Percentiles rank a stretch among this genome's conserved stretches.
Conservation (phyloP, 92 coral and sea anemone genomes). For the Actinostola sp. region DNA sequence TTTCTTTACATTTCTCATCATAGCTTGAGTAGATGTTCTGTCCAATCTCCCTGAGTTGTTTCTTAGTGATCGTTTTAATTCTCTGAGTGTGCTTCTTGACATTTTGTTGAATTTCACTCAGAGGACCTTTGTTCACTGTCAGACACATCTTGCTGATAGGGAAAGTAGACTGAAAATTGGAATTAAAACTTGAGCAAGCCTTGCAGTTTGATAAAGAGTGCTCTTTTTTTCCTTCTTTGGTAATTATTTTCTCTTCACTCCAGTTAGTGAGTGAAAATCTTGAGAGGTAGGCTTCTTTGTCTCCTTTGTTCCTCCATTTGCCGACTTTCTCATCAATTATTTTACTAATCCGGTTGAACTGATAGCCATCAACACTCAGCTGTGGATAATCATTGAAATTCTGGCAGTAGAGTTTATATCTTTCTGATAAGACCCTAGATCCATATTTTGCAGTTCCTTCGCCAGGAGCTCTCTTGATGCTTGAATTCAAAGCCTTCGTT, state of each 20-base stretch:
- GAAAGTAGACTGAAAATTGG: not conserved
- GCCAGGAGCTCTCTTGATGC: not conserved
- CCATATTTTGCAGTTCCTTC: constrained; percentile 29
- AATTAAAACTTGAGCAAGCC: constrained; percentile 21
- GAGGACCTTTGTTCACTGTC: not conserved
- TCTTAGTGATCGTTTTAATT: not conserved
- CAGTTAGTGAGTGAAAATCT: constrained; percentile 20
- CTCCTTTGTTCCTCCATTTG: constrained; percentile 19
- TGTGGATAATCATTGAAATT: constrained; percentile 25
- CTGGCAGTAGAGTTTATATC: constrained; percentile 9
- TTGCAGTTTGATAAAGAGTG: constrained; percentile 26
- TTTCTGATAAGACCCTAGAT: constrained; percentile 7
- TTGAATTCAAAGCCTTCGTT: not conserved
- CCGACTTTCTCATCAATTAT: constrained; percentile 3
- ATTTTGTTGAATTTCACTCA: not conserved
- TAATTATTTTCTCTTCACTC: constrained; percentile 4
- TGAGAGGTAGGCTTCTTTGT: constrained; percentile 16
- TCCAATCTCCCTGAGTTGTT: constrained; percentile 10
- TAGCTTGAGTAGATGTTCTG: not conserved
- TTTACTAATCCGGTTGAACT: constrained; percentile 19
- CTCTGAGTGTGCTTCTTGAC: not conserved
- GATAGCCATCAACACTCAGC: not conserved
- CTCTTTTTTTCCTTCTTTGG: constrained; percentile 10
- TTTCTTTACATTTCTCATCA: not conserved
- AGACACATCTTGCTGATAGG: not conserved